Base-by-base conservation (phyloP, 2,888 invertebrate genomes). In the Melanophora roralis region DNA sequence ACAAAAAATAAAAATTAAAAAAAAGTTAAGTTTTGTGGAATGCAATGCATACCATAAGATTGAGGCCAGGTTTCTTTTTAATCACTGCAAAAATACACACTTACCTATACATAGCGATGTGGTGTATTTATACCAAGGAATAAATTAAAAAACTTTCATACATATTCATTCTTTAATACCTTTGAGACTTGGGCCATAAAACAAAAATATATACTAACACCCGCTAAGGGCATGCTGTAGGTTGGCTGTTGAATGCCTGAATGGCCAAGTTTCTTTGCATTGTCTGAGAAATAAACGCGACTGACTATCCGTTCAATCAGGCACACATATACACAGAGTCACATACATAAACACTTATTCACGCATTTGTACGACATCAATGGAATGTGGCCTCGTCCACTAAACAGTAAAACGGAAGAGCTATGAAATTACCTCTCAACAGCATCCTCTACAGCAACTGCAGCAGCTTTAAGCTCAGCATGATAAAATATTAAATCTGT, bases 51-150 rank as follows among this genome's bases (percentile, higher is more conserved):
- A 72, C 79, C 57, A 68, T 32, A 72, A 72, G 71, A 80, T 75
- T 80, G 79, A 80, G 79, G 79, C 75, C 79, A 75, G 71, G 72
- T 80, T 76, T 80, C 64, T 72, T 80, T 80, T 74, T 71, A 78
- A 79, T 74, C 78, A 78, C 78, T 53, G 19, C 53, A 27, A 57
- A 43, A 16, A 38, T 12, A 55, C 40, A 34, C 34, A 36, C 69
- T 51, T 12, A 49, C 53, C 4, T 36, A 55, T 8, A 36, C 38
- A 74, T 60, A 14, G 2, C 6, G 53, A 62, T 55, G 62, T 40
- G 32, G 34, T 27, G n/a, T n/a, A n/a, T n/a, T 38, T 27, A 53
- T 7, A 60, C 53, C 32, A 64, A 34, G 57, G 19, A 19, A 38
- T 11, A 21, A 11, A 9, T 38, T 9, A 38, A n/a, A 19, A 55